These are phyloP conservation scores for Hipparchia semele DNA, from an alignment of 2,888 invertebrate genomes.

Conservation along the genomic window DNA sequence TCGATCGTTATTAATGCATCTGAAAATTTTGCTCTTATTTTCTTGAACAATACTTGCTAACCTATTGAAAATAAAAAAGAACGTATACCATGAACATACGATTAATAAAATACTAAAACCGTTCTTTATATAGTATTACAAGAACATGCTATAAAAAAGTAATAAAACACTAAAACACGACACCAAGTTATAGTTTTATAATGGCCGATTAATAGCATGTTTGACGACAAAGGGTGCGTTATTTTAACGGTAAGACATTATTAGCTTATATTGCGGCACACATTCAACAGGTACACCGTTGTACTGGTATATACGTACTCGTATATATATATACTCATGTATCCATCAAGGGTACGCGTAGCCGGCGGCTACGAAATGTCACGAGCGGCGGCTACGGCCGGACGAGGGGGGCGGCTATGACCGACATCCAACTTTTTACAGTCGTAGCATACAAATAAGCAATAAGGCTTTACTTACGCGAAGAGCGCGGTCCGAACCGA, in stretches of 20 bases:
- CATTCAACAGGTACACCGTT: slow-evolving; percentile 71
- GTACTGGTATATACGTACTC: slow-evolving; percentile 52
- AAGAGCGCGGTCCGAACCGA: slow-evolving; percentile 42
- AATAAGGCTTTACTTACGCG: slow-evolving; percentile 73
- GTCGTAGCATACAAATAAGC: slow-evolving; percentile 48
- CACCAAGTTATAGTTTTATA: slow-evolving; percentile 1
- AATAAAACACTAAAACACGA: not conserved
- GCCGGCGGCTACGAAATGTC: slow-evolving; percentile 37
- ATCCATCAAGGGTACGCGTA: slow-evolving; percentile 53
- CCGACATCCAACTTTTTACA: slow-evolving; percentile 36
- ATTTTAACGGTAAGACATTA: slow-evolving; percentile 34
- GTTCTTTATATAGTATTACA: not conserved
- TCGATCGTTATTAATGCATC: too few species aligned
- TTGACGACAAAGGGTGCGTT: slow-evolving; percentile 3
- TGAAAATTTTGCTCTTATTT: too few species aligned
- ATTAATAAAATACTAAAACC: not conserved
- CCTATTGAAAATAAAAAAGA: too few species aligned
- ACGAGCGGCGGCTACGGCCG: slow-evolving; percentile 42
- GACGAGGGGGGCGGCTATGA: slow-evolving; percentile 36
- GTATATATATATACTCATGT: slow-evolving; percentile 10
- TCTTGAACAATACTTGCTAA: too few species aligned
- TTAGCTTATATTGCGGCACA: slow-evolving; percentile 55
- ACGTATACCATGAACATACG: not conserved
- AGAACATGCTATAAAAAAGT: not conserved
- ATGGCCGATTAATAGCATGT: slow-evolving; percentile 9